Percentiles rank a stretch among this genome's conserved stretches.
phyloP scores from a whole-genome alignment of 2,113 vertebrate genomes.

The Corythaixoides concolor region DNA sequence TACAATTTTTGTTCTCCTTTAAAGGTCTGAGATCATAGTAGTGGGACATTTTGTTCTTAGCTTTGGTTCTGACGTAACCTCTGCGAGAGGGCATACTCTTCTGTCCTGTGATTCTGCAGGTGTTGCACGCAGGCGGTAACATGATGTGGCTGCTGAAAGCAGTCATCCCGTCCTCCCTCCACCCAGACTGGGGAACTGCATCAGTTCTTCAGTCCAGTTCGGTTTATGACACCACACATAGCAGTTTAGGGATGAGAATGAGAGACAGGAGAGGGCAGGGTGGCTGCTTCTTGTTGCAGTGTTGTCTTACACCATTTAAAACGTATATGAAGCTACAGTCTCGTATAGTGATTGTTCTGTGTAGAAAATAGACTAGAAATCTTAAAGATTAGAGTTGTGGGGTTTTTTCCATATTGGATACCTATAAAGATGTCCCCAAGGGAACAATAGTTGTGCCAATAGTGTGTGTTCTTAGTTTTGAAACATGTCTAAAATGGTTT shows the following conservation, averaged over 20 bases:
- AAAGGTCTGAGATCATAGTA: neutral
- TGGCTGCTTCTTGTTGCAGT: neutral
- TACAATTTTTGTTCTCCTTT: neutral
- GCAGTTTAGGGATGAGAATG: neutral
- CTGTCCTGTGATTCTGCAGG: neutral
- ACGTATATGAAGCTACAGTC: neutral
- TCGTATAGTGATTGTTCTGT: neutral
- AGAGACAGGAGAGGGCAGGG: neutral
- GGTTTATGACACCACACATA: neutral
- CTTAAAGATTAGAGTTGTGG: neutral
- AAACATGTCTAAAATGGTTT: neutral
- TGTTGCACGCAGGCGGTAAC: fast-evolving
- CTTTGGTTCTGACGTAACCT: neutral
- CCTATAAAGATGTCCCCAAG: neutral
- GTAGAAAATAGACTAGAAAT: neutral
- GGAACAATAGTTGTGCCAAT: neutral
- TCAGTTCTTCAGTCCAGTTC: neutral
- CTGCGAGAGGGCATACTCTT: neutral
- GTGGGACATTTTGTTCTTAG: neutral
- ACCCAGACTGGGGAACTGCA: neutral
- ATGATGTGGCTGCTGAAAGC: neutral
- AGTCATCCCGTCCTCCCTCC: neutral
- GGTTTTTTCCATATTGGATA: neutral
- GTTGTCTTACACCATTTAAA: neutral
- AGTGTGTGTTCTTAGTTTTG: neutral